Evolutionary conservation across 2,113 vertebrate species (phyloP).

Genomic region (Jaculus jaculus): DNA sequence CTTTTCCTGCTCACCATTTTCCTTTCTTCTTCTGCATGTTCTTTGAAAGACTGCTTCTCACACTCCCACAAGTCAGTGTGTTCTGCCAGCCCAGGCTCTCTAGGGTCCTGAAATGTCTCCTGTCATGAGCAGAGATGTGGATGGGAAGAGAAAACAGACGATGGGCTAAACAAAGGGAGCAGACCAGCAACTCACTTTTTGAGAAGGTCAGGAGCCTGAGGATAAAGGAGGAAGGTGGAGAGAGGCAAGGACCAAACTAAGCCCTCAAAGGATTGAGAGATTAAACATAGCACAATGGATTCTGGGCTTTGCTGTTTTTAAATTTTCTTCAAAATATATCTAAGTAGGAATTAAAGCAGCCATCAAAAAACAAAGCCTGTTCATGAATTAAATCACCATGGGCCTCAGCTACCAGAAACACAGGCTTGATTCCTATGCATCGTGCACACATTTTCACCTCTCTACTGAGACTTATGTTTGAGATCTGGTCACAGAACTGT

Average conservation of each 20-base stretch:
- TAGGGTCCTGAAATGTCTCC: constrained; percentile 60
- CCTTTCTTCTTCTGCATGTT: not conserved
- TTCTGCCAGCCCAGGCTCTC: constrained; percentile 58
- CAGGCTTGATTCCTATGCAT: not conserved
- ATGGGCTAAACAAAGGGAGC: constrained; percentile 33
- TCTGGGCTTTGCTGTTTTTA: constrained; percentile 43
- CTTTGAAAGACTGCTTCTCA: constrained; percentile 6
- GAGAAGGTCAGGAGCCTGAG: constrained; percentile 18
- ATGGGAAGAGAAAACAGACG: not conserved
- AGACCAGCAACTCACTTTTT: not conserved
- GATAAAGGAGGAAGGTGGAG: not conserved
- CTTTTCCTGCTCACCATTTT: constrained; percentile 4
- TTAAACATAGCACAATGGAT: not conserved
- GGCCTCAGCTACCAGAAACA: not conserved
- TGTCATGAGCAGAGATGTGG: constrained; percentile 34
- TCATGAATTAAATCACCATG: constrained; percentile 31
- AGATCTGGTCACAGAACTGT: not conserved
- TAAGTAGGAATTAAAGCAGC: not conserved
- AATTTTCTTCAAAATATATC: constrained; percentile 49
- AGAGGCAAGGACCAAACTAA: not conserved
- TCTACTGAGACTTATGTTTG: not conserved
- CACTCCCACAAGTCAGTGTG: constrained; percentile 21
- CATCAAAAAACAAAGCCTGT: not conserved
- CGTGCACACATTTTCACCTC: not conserved
- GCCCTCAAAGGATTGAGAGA: not conserved